These are phyloP conservation scores for Sebastes hopkinsi DNA, from an alignment of 2,797 vertebrate genomes.

Conservation along the genomic window DNA sequence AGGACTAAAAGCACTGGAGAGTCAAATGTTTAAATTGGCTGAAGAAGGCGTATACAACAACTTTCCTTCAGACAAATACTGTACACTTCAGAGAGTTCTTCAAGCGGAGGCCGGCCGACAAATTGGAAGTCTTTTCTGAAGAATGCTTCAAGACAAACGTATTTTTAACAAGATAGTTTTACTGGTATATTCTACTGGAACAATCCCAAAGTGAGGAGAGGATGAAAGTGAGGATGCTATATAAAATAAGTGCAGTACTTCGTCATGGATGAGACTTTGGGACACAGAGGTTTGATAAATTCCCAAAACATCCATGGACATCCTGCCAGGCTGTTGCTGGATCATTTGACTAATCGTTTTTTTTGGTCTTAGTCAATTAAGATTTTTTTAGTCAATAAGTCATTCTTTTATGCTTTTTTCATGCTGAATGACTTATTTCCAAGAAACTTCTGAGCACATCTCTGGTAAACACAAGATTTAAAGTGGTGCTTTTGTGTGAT, in stretches of 20 bases:
- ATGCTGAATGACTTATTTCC: neutral
- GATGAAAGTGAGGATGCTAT: neutral
- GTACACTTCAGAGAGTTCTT: conserved; percentile 55
- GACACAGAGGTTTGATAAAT: neutral
- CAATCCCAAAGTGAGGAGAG: neutral
- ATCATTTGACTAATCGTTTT: neutral
- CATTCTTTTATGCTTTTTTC: too few species aligned
- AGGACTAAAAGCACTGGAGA: conserved; percentile 57
- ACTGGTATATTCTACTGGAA: neutral
- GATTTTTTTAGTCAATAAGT: too few species aligned
- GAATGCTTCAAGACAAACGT: conserved; percentile 13
- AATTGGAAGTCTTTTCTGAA: conserved; percentile 31
- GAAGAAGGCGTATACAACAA: conserved; percentile 57
- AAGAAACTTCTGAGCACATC: neutral
- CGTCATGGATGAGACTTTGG: neutral
- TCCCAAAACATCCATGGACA: neutral
- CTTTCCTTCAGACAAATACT: conserved; percentile 49
- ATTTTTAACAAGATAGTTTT: conserved; percentile 28
- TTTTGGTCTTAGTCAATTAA: neutral
- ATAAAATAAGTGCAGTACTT: neutral
- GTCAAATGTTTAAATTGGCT: conserved; percentile 75
- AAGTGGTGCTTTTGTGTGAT: neutral
- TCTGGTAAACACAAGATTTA: neutral
- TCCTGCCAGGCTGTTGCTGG: neutral
- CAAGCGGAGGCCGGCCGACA: conserved; percentile 35